Evolutionary conservation across 1,140 invertebrate genomes (phyloP).

Genomic region (Leptinotarsa defecta): DNA sequence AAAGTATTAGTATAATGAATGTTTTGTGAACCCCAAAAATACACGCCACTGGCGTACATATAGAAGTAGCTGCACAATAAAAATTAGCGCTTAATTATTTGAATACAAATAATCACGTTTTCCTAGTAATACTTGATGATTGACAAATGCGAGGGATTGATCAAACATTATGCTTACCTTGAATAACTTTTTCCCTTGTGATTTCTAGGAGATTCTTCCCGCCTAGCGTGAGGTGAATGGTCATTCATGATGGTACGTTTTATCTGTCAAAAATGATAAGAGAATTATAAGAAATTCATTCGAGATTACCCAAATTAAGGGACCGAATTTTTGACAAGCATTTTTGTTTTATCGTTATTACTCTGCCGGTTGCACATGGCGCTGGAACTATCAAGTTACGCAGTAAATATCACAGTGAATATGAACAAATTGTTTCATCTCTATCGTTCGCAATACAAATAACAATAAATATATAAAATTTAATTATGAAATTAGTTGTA

Average conservation of each 20-base stretch:
- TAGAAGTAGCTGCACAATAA: no score
- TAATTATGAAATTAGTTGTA: no score
- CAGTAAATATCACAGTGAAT: neutral
- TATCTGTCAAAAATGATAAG: conserved; percentile 37
- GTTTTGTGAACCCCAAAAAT: no score
- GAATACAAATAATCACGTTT: no score
- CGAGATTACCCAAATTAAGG: conserved; percentile 15
- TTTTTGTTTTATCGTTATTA: conserved; percentile 12
- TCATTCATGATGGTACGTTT: conserved; percentile 41
- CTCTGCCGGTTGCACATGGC: conserved; percentile 15
- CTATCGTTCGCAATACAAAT: no score
- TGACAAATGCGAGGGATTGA: neutral
- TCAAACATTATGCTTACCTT: conserved; percentile 39
- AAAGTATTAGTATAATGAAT: no score
- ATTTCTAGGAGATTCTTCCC: conserved; percentile 51
- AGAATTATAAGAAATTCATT: conserved; percentile 12
- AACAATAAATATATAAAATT: no score
- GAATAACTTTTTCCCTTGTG: conserved; percentile 52
- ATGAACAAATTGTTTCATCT: no score
- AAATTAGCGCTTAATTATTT: no score
- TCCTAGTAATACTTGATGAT: neutral
- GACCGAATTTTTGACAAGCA: conserved; percentile 27
- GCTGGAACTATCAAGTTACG: conserved; percentile 17
- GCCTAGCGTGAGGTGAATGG: conserved; percentile 48
- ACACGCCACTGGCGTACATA: no score